Evolutionary conservation across 2,888 invertebrate genomes (phyloP), one percentile per base, ranked within the genome.

Genomic region (Biston stratarius): DNA sequence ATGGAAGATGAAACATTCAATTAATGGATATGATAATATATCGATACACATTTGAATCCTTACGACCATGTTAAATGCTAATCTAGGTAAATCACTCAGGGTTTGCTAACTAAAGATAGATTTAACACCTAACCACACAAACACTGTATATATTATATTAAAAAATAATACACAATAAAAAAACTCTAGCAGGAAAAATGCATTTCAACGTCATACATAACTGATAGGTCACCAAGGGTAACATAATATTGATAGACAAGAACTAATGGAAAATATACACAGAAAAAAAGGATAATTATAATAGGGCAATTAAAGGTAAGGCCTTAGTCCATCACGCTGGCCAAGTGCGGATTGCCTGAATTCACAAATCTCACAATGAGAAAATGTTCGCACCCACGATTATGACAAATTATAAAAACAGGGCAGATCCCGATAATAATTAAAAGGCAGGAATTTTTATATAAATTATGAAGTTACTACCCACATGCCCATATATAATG

Each of bases 1-100:
- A 93, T 92, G 93, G 89, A 92, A 94, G 90, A 92, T 92, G 94
- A 94, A 93, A 94, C 90, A 92, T 90, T 88, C 77, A 87, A 92
- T 94, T 93, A 93, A 93, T 94, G 92, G 87, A 80, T 83, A 82
- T 91, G 92, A 89, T 69, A 56, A 56, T 62, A 52, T 60, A 45
- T 52, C 44, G 49, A 65, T 56, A 58, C 61, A 73, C 70, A 71
- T 51, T 56, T 59, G 49, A 72, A 34, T 40, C 61, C 38, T 61
- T 45, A 52, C 42, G 42, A 45, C 40, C 14, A 48, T 55, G 34
- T 61, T 52, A 34, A 59, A 60, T 60, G 42, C 55, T 45, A 56
- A 40, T 24, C 24, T 24, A 24, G 3, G 24, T 48, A 52, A 56
- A n/a, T 68, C 47, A 61, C 33, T 59, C 38, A 59, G 38, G 56